Conservation (phyloP, 2,113 vertebrate genomes). For the Chrysemys picta region DNA sequence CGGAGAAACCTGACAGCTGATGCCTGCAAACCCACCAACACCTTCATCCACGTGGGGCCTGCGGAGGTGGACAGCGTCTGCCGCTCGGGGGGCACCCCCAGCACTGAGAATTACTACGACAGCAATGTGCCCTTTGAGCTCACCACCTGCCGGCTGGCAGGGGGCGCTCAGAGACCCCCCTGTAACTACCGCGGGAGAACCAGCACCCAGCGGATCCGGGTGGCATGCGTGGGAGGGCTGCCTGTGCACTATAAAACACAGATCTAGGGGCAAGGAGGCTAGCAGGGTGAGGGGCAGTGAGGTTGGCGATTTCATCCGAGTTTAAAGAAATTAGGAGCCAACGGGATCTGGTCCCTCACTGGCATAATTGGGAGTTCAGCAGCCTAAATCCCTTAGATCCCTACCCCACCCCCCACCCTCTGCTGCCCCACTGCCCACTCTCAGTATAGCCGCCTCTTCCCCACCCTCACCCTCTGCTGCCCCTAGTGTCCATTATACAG, state of each 20-base stretch:
- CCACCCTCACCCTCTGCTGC: neutral
- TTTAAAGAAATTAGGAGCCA: too few species aligned
- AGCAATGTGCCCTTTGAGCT: neutral
- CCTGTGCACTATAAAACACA: neutral
- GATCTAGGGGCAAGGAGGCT: neutral
- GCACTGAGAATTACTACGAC: neutral
- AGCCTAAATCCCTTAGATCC: neutral
- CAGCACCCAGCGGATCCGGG: neutral
- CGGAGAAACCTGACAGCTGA: slow-evolving; percentile 26
- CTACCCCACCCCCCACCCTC: neutral
- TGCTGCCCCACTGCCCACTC: neutral
- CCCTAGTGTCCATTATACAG: neutral
- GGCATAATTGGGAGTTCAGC: neutral
- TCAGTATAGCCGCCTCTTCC: neutral
- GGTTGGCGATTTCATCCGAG: neutral
- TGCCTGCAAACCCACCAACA: slow-evolving; percentile 61
- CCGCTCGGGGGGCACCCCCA: neutral
- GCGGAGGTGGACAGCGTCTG: neutral
- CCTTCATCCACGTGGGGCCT: slow-evolving; percentile 53
- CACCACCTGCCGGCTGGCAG: neutral
- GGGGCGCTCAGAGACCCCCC: neutral
- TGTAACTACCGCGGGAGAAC: neutral
- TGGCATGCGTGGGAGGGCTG: neutral
- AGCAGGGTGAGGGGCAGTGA: neutral
- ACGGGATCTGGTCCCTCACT: neutral